Evolutionary conservation across 2,888 invertebrate genomes (phyloP).

Genomic region (Habroteleia sp.): DNA sequence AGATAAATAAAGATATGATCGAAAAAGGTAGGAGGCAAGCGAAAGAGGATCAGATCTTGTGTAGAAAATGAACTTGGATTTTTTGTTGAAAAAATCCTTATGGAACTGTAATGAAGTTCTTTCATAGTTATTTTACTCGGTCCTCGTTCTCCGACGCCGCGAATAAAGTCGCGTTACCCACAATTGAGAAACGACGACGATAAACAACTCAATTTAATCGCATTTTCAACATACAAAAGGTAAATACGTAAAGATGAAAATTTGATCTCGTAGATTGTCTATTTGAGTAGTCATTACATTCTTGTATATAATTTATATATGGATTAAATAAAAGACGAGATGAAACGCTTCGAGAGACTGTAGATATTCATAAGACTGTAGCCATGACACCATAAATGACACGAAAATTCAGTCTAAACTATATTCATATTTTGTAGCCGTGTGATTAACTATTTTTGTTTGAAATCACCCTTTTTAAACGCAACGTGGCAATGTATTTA

Average conservation of each 20-base stretch:
- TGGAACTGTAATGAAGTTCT: constrained; percentile 54
- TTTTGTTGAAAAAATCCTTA: constrained; percentile 46
- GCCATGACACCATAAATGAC: constrained; percentile 11
- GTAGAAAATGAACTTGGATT: constrained; percentile 45
- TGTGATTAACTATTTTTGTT: too few relatives aligned
- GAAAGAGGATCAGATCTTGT: constrained; percentile 47
- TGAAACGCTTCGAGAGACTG: too few relatives aligned
- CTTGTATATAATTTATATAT: constrained; percentile 29
- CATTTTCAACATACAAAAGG: constrained; percentile 1
- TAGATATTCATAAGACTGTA: not conserved
- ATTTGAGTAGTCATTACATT: constrained; percentile 31
- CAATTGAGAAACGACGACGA: constrained; percentile 21
- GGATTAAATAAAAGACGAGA: constrained; percentile 12
- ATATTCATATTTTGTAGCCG: constrained; percentile 4
- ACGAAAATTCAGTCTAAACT: constrained; percentile 17
- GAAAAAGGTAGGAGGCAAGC: constrained; percentile 46
- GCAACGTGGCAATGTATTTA: too few relatives aligned
- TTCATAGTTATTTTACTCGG: constrained; percentile 31
- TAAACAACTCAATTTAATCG: constrained; percentile 24
- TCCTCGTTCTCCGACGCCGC: constrained; percentile 11
- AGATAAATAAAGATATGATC: constrained; percentile 68
- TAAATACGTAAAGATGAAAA: constrained; percentile 11
- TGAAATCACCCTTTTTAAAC: too few relatives aligned
- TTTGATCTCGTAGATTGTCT: constrained; percentile 32
- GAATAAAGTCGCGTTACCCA: constrained; percentile 7